Evolutionary conservation across 2,888 invertebrate species (phyloP).

Genomic region (Slavum lentiscoides): DNA sequence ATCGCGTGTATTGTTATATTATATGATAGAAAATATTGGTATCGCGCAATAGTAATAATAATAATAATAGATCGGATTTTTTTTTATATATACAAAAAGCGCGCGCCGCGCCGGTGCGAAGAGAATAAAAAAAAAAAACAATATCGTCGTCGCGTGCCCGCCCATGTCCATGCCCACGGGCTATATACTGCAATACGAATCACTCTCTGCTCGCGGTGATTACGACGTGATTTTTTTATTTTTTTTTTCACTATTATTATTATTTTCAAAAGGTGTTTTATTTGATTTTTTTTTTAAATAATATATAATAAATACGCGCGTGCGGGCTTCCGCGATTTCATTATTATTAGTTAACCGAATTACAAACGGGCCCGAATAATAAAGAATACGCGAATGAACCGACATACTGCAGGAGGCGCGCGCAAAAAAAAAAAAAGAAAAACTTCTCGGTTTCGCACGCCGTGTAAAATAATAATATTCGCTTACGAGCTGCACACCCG

Average conservation of each 20-base stretch:
- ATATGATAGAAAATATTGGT: no score
- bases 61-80: no score
- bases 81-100: no score
- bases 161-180: slow-evolving; percentile 12
- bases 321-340: slow-evolving; percentile 40
- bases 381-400: not conserved
- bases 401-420: no score
- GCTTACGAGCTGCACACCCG: no score
- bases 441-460: slow-evolving; percentile 24
- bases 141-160: slow-evolving; percentile 32
- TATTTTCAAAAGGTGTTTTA: slow-evolving; percentile 32
- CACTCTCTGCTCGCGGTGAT: no score
- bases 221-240: slow-evolving; percentile 1
- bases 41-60: no score
- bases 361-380: not conserved
- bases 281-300: slow-evolving; percentile 12
- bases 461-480: not conserved
- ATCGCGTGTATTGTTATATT: no score
- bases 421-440: no score
- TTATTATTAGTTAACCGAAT: slow-evolving; percentile 43
- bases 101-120: no score
- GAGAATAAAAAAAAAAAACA: no score
- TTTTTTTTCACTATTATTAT: not conserved
- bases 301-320: slow-evolving; percentile 7
- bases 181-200: no score